Evolutionary conservation across 2,113 vertebrate species (phyloP), one percentile per base, ranked within the genome.

Genomic region (Takifugu flavidus): DNA sequence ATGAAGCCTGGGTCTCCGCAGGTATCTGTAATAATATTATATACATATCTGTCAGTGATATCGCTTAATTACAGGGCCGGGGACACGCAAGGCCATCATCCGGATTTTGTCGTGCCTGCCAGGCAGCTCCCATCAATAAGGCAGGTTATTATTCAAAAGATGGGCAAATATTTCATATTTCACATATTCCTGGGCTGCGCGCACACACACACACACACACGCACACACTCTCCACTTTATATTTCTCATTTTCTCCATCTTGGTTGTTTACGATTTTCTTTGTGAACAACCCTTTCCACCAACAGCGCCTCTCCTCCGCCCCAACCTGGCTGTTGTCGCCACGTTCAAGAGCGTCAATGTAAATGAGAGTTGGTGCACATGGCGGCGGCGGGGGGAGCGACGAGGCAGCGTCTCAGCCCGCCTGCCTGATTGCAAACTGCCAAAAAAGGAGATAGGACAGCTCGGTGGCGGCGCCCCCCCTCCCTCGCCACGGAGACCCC

Each of bases 31-130:
- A 80, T 79, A 64, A 65, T 67, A 75, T 79, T 70, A 71, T 70
- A 77, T 74, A 77, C 76, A 75, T 81, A 76, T 82, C 67, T 55
- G 69, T 83, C 80, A 65, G 59, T 65, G 66, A 72, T 82, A 77
- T 67, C 53, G 44, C 72, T 86, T 89, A 78, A 89, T 87, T 89
- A 86, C 66, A 54, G 52, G 65, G 69, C 77, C 59, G 71, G 60
- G 31, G 73, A 67, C 64, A 59, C 52, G 34, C 81, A 59, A 73
- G 29, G 13, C 44, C 68, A 75, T 79, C 53, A 55, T 59, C 69
- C 66, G 61, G 62, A 25, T 80, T 63, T 67, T 62, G 42, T 31
- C 60, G 55, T 3, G 39, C 25, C 75, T 62, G 58, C 49, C 57
- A 29, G 53, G 29, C 49, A 26, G 63, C 31, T 28, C 54, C 59